These are phyloP conservation scores for Halocynthia roretzi DNA, from an alignment of 23 tunicate genomes.

Conservation along the genomic window DNA sequence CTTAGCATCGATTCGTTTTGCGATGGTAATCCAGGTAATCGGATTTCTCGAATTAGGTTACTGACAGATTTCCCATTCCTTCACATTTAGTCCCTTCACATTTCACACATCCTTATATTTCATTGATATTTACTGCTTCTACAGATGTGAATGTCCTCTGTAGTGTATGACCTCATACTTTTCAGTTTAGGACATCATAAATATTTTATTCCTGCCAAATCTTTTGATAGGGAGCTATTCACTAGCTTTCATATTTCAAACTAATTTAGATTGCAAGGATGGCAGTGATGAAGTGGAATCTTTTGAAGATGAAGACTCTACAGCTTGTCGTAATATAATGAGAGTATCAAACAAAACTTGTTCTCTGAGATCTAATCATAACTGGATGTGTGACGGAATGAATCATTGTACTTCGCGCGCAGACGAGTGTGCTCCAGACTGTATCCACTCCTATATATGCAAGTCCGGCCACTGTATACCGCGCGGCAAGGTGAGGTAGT, in stretches of 20 bases:
- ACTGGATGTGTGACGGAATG: slow-evolving; percentile 28
- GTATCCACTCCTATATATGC: slow-evolving; percentile 12
- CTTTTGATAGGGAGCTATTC: too few relatives aligned
- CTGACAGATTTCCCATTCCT: too few relatives aligned
- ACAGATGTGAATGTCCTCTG: too few relatives aligned
- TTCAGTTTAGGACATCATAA: too few relatives aligned
- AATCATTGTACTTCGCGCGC: slow-evolving; percentile 17
- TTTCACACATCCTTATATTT: too few relatives aligned
- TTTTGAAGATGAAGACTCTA: neutral
- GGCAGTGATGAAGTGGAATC: slow-evolving; percentile 25
- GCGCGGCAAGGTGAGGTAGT: slow-evolving; percentile 7
- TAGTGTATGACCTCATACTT: too few relatives aligned
- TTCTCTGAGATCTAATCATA: slow-evolving; percentile 2
- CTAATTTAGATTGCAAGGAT: slow-evolving; percentile 22
- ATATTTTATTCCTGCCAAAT: too few relatives aligned
- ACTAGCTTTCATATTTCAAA: too few relatives aligned
- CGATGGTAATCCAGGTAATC: neutral
- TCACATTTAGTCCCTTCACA: too few relatives aligned
- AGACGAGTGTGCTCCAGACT: slow-evolving; percentile 19
- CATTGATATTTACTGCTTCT: too few relatives aligned
- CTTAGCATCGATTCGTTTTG: slow-evolving; percentile 17
- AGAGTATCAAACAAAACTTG: neutral
- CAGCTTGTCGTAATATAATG: slow-evolving; percentile 5
- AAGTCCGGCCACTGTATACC: slow-evolving; percentile 21
- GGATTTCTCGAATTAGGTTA: neutral